Evolutionary conservation across 2,888 invertebrate species (phyloP), one percentile per base, ranked within the genome.

Genomic region (Drosophila nigricruria): DNA sequence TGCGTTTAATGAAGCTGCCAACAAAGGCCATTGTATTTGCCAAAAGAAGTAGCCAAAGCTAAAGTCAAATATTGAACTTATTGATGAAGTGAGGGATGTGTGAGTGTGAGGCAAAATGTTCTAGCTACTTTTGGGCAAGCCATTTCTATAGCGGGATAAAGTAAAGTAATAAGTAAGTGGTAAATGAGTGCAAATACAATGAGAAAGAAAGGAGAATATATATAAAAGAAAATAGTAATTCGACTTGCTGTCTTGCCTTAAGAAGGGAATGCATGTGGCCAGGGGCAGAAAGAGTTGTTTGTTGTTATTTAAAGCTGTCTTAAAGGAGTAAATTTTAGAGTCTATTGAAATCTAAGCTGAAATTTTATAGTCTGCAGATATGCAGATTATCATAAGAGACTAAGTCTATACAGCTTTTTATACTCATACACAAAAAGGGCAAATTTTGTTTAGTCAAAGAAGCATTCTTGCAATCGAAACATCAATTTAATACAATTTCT

Each of bases 1-100:
- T 74, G 74, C 72, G 75, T 66, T 81, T 83, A 84, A 84, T 84
- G 89, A 83, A 89, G 89, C 85, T 83, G 84, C 63, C 69, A 77
- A 70, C 81, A 86, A 81, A 76, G 16, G 30, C 49, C 40, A 60
- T 57, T 77, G 54, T 66, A 58, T 62, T 61, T 66, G 58, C 61
- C 45, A 52, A 43, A 61, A 73, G 70, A 77, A 63, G 81, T 83
- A 57, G 70, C 68, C 62, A 68, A 70, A 58, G 58, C 82, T 32
- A 40, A 81, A 68, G 57, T 75, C 84, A 89, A 89, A 83, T 89
- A 83, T 83, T 83, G 85, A 83, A 70, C 70, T 67, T 83, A 89
- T 89, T 89, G 89, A 89, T 76, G 69, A 71, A 68, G 67, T 20
- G 40, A 10, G 47, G 32, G 40, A 47, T 20, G 66, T 54, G 42